Base-by-base conservation (phyloP, 1,140 invertebrate genomes). In the Brachionus rotundiformis region DNA sequence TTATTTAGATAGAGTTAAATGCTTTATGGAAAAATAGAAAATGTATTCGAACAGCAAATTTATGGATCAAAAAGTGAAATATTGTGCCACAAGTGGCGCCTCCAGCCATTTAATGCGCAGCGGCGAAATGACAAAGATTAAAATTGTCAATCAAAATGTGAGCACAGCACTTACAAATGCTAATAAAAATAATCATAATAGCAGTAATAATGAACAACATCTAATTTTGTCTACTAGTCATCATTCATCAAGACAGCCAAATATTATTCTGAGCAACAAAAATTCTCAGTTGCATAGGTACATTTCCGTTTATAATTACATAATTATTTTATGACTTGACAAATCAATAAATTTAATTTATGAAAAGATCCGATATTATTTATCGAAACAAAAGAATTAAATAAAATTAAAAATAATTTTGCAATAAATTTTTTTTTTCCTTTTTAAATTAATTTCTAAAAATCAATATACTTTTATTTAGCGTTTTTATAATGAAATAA, bases 391-490 rank as follows among this genome's bases (percentile, higher is more conserved):
- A 1, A 31, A 68, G 16, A 68, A 36, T 68, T 73, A 73, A 73
- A 73, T 73, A 73, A 73, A 44, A 73, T 44, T 44, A 73, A 73
- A 73, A 73, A 73, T 44, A 73, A 44, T 73, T 44, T 73, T 73
- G 33, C 68, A 73, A 44, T 73, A 44, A 73, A 71, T 44, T 23
- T 44, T 13, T 33, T 68, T 73, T 73, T 73, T 1, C 27, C 27
- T 33, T 73, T 23, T 73, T 44, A 44, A 44, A 39, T 73, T 41
- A 19, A 0, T 36, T 33, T 47, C 0, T 1, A 68, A 73, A 73
- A 73, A 73, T 73, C 68, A 73, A 73, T 73, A 47, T 44, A 41
- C 39, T 44, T 73, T 44, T 39, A 36, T 73, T 19, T 3, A 44
- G 19, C 23, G 11, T 41, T 44, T 25, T 33, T 33, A 6, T 68